Evolutionary conservation across 2,113 vertebrate species (phyloP).

Genomic region (Periophthalmus modestus): DNA sequence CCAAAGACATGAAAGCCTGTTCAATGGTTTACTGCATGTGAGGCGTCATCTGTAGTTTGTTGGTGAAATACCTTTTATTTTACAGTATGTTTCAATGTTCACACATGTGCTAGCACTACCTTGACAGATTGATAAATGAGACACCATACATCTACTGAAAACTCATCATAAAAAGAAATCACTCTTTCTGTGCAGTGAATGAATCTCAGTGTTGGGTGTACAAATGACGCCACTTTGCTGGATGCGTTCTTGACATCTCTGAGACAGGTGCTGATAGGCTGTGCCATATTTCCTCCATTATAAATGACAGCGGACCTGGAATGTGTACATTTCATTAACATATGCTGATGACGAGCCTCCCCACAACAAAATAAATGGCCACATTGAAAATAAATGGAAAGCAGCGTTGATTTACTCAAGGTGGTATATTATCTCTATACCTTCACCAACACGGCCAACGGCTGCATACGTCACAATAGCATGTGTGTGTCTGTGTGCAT

Average conservation of each 20-base stretch:
- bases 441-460: conserved; percentile 28
- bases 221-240: conserved; percentile 22
- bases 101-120: conserved; percentile 33
- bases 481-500: background rate
- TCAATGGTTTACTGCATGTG: too few species aligned
- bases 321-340: conserved; percentile 34
- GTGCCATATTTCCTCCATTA: conserved; percentile 42
- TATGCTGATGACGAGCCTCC: conserved; percentile 22
- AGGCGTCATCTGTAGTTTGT: background rate
- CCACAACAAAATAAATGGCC: conserved; percentile 19
- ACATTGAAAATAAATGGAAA: conserved; percentile 11
- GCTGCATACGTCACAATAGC: conserved; percentile 37
- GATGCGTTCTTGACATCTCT: conserved; percentile 7
- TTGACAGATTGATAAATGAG: conserved; percentile 23
- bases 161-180: conserved; percentile 13
- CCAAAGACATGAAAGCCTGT: too few species aligned
- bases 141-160: conserved; percentile 13
- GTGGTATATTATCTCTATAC: conserved; percentile 38
- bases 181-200: conserved; percentile 20
- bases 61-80: conserved; percentile 1
- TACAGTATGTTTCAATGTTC: conserved; percentile 24
- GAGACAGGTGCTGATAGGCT: conserved; percentile 6
- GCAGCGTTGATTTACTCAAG: conserved; percentile 33
- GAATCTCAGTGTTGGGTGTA: conserved; percentile 19
- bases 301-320: background rate